A percentile compares a stretch with the other conserved stretches of the same genome.
Conservation (phyloP, 2,113 vertebrate species). For the Hemibagrus wyckioides region DNA sequence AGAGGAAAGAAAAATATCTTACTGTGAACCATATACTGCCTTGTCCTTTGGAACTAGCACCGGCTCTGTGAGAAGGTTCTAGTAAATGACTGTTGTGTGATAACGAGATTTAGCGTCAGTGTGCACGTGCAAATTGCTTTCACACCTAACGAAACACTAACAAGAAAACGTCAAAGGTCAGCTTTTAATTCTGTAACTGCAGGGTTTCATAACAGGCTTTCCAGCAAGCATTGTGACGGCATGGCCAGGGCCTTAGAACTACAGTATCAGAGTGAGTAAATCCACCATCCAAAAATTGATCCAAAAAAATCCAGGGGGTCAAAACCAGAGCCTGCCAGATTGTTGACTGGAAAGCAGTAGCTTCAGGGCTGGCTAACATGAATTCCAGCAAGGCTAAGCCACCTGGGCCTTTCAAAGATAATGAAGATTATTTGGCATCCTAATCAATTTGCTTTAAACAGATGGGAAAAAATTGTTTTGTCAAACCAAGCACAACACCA, state of each 20-base stretch:
- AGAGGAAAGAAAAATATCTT: background rate
- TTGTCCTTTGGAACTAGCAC: background rate
- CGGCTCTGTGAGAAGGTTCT: background rate
- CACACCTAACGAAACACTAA: constrained; percentile 3
- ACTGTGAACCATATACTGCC: background rate
- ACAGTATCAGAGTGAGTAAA: background rate
- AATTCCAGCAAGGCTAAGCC: background rate
- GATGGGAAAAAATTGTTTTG: background rate
- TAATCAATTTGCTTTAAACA: background rate
- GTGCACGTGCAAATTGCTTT: background rate
- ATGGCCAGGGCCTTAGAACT: background rate
- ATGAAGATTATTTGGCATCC: background rate
- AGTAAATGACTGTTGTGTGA: background rate
- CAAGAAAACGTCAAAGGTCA: constrained; percentile 1
- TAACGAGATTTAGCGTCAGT: background rate
- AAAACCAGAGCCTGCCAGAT: background rate
- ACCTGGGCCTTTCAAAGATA: background rate
- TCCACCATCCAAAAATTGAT: background rate
- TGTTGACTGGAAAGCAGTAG: background rate
- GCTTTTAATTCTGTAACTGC: constrained; percentile 6
- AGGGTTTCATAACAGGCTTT: background rate
- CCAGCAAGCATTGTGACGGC: background rate
- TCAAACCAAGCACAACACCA: background rate
- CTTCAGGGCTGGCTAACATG: background rate
- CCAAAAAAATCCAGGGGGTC: background rate